phyloP scores from a whole-genome alignment of 2,888 invertebrate species.

The Hartigia nigra region DNA sequence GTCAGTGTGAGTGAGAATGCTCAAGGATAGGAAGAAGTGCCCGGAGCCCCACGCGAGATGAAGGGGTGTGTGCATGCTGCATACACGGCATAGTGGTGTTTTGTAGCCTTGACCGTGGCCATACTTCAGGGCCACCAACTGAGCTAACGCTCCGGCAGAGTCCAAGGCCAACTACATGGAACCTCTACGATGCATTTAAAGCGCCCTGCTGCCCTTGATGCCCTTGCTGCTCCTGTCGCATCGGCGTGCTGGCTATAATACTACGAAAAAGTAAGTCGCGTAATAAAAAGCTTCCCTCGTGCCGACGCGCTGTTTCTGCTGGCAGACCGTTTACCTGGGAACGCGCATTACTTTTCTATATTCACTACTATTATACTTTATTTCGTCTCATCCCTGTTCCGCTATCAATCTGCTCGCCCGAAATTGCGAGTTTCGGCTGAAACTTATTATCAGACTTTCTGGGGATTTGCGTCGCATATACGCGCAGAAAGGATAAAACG shows the following conservation, averaged over 20 bases:
- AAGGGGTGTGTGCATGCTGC: slow-evolving; percentile 3
- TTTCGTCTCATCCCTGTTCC: not conserved
- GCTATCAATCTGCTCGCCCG: not conserved
- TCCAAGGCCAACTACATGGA: slow-evolving; percentile 61
- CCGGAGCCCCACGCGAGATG: not conserved
- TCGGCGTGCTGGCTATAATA: not conserved
- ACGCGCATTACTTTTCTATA: not conserved
- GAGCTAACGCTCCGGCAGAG: slow-evolving; percentile 48
- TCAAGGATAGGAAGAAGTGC: not conserved
- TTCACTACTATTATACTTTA: not conserved
- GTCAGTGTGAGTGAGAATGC: not conserved
- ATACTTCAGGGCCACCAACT: slow-evolving; percentile 57
- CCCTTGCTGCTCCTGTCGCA: not conserved
- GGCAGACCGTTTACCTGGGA: not conserved
- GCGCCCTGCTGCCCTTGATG: slow-evolving; percentile 4
- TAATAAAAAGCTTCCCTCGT: not conserved
- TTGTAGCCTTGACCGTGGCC: slow-evolving; percentile 63
- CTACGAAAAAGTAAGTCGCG: not conserved
- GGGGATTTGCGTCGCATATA: not conserved
- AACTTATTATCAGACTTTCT: not conserved
- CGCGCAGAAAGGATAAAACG: not conserved
- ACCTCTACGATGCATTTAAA: slow-evolving; percentile 41
- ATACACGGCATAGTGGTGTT: not conserved
- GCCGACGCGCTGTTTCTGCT: not conserved
- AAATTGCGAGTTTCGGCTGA: not conserved